Evolutionary conservation across 2,113 vertebrate genomes (phyloP).

Genomic region (Saiga tatarica): DNA sequence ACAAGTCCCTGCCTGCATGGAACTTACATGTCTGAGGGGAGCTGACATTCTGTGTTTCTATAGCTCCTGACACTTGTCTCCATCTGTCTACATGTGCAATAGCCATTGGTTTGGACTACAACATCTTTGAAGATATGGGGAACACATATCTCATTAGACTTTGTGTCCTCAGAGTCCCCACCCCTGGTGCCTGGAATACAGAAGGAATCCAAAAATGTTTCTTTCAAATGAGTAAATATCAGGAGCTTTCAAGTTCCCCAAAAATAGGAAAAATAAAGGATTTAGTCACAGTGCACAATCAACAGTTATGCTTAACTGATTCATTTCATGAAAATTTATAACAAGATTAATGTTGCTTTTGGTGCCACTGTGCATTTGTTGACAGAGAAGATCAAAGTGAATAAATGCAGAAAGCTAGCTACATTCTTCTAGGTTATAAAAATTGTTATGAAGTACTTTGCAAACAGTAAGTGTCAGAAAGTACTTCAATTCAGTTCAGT

Average conservation of each 20-base stretch:
- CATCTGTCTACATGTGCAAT: not conserved
- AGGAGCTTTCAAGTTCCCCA: not conserved
- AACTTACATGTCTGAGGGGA: not conserved
- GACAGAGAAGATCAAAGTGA: not conserved
- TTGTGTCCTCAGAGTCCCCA: not conserved
- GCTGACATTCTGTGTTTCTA: fast-evolving
- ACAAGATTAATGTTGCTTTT: not conserved
- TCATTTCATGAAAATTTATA: not conserved
- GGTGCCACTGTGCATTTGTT: not conserved
- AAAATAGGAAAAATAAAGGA: not conserved
- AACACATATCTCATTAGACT: not conserved
- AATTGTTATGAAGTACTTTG: not conserved
- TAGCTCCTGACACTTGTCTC: not conserved
- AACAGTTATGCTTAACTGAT: not conserved
- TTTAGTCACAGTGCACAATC: not conserved
- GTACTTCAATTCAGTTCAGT: not conserved
- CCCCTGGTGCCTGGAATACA: not conserved
- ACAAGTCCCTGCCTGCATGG: not conserved
- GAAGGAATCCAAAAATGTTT: not conserved
- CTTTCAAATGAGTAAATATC: not conserved
- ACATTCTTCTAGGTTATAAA: not conserved
- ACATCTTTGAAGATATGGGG: not conserved
- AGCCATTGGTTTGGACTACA: not conserved
- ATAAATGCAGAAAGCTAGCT: not conserved
- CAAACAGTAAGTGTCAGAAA: not conserved